Base-by-base conservation (phyloP, 2,113 vertebrate species). In the Hassar affinis region DNA sequence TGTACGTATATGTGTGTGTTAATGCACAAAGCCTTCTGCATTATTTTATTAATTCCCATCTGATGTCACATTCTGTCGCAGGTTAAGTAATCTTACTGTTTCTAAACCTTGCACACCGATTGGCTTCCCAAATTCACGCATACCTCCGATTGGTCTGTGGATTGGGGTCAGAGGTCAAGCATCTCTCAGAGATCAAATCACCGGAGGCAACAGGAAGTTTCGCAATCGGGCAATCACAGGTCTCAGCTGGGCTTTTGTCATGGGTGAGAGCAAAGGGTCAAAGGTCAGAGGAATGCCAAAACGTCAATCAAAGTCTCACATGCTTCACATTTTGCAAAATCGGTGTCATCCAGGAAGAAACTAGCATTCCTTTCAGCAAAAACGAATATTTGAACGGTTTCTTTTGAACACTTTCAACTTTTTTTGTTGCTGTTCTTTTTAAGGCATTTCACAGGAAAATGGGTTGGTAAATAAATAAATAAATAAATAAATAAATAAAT, bases 231-330 rank as follows among this genome's bases (percentile, higher is more conserved):
- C 62, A 42, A 56, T 84, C 75, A 54, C 20, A 45, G 82, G 35
- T 56, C 72, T 82, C 27, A 61, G 69, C 69, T 74, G 81, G n/a
- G 57, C 7, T 75, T 82, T 38, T 51, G 35, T 78, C 49, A 57
- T 52, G 25, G 80, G 52, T 68, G 59, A 68, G 75, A 80, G 45
- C n/a, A 66, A 77, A 54, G 45, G 72, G 74, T 78, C 75, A 68
- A 49, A 78, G 49, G 74, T 84, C 49, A 68, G 56, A 61, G 35
- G 54, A 30, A 57, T 42, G n/a, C 52, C 20, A 33, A 66, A 27
- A 77, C 72, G 47, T 83, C 71, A 83, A 83, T 77, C 59, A 14
- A 74, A 61, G 25, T 80, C 61, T 15, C 49, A 52, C 56, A 66
- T 51, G 33, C 74, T 57, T 51, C 45, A 27, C 25, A 17, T 74